Evolutionary conservation across 2,113 vertebrate genomes (phyloP), one percentile per base, ranked within the genome.

Genomic region (Onychostruthus taczanowskii): DNA sequence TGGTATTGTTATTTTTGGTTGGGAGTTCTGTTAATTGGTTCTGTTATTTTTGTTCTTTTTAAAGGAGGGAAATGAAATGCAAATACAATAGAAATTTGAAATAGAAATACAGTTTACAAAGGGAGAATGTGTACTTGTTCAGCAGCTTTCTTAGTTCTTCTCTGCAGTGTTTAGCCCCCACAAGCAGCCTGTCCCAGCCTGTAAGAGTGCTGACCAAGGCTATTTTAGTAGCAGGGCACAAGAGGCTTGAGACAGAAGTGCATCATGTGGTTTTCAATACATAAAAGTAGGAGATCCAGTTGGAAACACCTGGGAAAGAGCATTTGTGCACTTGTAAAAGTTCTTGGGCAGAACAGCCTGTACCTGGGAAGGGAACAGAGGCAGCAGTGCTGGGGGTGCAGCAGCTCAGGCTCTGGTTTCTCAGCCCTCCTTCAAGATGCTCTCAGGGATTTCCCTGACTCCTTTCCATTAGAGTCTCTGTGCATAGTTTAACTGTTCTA

Each of bases 121-220:
- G 93, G 88, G 95, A 91, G 58, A 52, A 74, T 46, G 68, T 73
- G 46, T 59, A 67, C 97, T 72, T 82, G 82, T 96, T 91, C 70
- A 78, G 93, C 87, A 96, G 92, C 62, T 82, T 93, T 96, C 96
- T 96, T 79, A 83, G 82, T 84, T 78, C 66, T 37, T 91, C 68
- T 96, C 90, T 89, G 64, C 41, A 21, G 50, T 87, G 67, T 78
- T 84, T 72, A 80, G 14, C 5, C 7, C 20, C 28, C 61, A 91
- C 96, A 94, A 89, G 46, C 88, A 95, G 93, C 79, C 82, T 94
- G 87, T 84, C 84, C 69, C 59, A 87, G 69, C 87, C 92, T 67
- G 53, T 4, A 19, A 91, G 93, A 89, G 44, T 95, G 95, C 93
- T 96, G 92, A 89, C 83, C 5, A 12, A 96, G 82, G 90, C 95